phyloP scores from a whole-genome alignment of 2,113 vertebrate genomes.

The Athene noctua region DNA sequence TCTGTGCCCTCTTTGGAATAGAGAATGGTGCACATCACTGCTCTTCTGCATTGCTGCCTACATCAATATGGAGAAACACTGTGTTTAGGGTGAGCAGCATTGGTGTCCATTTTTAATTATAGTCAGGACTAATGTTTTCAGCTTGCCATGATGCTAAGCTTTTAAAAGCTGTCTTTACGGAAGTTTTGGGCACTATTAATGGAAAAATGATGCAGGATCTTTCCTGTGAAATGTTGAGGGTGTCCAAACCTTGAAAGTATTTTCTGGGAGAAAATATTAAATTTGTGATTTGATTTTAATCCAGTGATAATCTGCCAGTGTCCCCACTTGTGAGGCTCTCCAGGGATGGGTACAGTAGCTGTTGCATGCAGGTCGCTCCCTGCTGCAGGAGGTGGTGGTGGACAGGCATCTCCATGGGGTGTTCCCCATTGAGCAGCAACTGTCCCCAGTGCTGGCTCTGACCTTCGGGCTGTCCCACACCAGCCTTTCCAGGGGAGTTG shows the following conservation, averaged over 20 bases:
- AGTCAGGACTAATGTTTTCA: background rate
- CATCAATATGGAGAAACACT: fast-evolving
- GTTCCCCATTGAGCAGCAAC: fast-evolving
- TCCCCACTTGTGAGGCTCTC: background rate
- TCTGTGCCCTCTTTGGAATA: background rate
- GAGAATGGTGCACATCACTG: background rate
- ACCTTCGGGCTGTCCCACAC: background rate
- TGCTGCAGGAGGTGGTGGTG: background rate
- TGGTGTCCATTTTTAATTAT: background rate
- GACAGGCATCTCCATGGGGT: background rate
- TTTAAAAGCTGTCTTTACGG: background rate
- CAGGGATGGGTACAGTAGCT: fast-evolving
- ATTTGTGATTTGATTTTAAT: background rate
- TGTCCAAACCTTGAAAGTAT: background rate
- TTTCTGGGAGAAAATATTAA: background rate
- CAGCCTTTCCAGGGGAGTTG: background rate
- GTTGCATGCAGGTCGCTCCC: fast-evolving
- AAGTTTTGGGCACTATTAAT: background rate
- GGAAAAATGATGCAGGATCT: background rate
- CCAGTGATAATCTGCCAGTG: background rate
- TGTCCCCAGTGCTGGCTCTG: background rate
- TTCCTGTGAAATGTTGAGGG: background rate
- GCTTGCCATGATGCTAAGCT: background rate
- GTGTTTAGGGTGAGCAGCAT: background rate
- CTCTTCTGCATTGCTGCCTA: background rate